Conservation (phyloP, 37 sponge, comb jelly and placozoan genomes). For the Spongilla lacustris region DNA sequence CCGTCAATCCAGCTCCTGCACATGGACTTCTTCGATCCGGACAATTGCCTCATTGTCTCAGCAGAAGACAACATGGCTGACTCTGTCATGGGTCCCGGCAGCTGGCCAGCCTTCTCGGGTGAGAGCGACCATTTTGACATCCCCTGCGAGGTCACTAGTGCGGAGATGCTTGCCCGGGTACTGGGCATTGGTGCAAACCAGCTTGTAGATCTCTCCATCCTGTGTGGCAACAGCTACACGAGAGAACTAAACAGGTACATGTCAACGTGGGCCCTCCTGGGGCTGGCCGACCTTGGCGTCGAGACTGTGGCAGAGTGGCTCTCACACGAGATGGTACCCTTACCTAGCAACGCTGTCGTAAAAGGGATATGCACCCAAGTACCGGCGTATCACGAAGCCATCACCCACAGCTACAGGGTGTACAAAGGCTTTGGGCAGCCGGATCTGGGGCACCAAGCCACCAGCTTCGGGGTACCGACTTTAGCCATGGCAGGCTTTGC, state of each 20-base stretch:
- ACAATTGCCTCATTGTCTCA: not conserved
- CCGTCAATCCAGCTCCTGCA: conserved; percentile 21
- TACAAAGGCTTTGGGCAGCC: not conserved
- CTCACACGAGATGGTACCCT: not conserved
- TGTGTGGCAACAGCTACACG: conserved; percentile 63
- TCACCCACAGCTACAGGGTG: not conserved
- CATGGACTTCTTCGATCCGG: conserved; percentile 34
- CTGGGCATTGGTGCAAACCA: conserved; percentile 22
- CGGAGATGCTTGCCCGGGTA: conserved; percentile 10
- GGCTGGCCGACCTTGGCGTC: conserved; percentile 10
- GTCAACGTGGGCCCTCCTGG: not conserved
- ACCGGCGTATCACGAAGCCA: not conserved
- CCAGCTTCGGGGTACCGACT: not conserved
- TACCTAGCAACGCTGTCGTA: not conserved
- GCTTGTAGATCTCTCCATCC: conserved; percentile 52
- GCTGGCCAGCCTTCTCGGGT: not conserved
- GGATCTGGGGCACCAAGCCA: not conserved
- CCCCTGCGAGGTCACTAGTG: not conserved
- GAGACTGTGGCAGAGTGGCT: conserved; percentile 35
- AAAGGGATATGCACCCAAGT: not conserved
- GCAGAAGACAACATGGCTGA: not conserved
- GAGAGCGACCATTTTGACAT: conserved; percentile 6
- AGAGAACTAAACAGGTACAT: conserved; percentile 20
- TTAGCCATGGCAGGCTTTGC: not conserved
- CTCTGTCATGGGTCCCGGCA: not conserved